phyloP scores from a whole-genome alignment of 2,113 vertebrate genomes.

The Hippocampus zosterae region DNA sequence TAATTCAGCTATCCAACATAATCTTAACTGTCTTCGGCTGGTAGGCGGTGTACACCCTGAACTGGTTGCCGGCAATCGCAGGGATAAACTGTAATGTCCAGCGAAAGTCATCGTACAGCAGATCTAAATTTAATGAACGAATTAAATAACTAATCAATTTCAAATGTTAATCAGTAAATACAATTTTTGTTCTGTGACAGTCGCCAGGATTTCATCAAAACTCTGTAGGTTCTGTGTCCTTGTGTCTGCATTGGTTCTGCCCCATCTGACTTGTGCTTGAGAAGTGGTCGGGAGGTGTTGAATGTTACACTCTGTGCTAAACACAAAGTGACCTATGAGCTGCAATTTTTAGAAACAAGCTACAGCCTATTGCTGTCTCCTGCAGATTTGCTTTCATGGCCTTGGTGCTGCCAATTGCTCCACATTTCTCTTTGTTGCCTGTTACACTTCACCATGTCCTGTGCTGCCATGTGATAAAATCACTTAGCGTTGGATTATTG shows the following conservation, averaged over 20 bases:
- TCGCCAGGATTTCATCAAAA: not conserved
- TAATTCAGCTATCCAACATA: not conserved
- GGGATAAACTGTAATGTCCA: not conserved
- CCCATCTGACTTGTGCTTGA: conserved; percentile 38
- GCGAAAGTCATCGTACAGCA: not conserved
- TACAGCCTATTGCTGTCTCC: conserved; percentile 54
- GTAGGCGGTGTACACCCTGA: too few relatives aligned
- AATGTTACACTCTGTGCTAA: conserved; percentile 64
- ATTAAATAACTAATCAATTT: not conserved
- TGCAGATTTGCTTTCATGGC: conserved; percentile 57
- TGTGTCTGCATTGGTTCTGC: conserved; percentile 45
- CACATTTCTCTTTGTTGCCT: not conserved
- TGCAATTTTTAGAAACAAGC: conserved; percentile 75
- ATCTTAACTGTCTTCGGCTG: too few relatives aligned
- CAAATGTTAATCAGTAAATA: too few relatives aligned
- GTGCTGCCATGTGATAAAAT: conserved; percentile 17
- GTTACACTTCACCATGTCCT: not conserved
- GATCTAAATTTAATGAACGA: not conserved
- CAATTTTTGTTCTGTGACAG: not conserved
- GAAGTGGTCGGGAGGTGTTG: conserved; percentile 30
- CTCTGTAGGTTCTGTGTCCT: conserved; percentile 3
- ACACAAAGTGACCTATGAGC: conserved; percentile 67
- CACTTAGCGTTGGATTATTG: conserved; percentile 5
- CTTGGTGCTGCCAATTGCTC: conserved; percentile 4
- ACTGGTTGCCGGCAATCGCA: too few relatives aligned